These are phyloP conservation scores for Erpetoichthys calabaricus DNA, from an alignment of 2,797 vertebrate species.

Conservation along the genomic window DNA sequence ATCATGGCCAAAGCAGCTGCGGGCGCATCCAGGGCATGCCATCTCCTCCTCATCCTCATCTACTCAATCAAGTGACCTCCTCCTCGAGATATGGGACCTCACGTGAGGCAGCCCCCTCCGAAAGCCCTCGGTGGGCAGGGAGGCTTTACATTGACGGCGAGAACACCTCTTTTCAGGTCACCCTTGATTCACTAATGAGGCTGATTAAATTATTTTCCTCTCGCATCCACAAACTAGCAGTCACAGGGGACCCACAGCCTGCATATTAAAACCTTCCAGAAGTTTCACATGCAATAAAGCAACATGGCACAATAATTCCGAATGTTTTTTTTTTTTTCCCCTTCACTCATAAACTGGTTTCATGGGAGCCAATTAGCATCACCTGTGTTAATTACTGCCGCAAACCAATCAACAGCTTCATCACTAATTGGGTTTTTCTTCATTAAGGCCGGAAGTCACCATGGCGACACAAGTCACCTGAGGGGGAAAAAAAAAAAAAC, in stretches of 20 bases:
- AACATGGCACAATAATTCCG: slow-evolving; percentile 18
- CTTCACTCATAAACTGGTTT: slow-evolving; percentile 62
- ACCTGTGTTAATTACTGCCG: slow-evolving; percentile 98
- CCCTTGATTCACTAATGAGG: slow-evolving; percentile 76
- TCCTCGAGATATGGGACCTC: too few species aligned
- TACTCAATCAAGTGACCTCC: too few species aligned
- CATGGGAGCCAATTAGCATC: slow-evolving; percentile 96
- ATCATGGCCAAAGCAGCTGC: too few species aligned
- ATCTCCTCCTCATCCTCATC: too few species aligned
- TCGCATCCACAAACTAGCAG: slow-evolving; percentile 45
- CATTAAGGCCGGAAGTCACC: slow-evolving; percentile 85
- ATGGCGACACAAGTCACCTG: slow-evolving; percentile 87
- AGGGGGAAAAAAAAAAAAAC: slow-evolving; percentile 41
- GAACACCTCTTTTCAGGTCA: slow-evolving; percentile 63
- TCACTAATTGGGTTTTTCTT: slow-evolving; percentile 93
- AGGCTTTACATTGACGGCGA: slow-evolving; percentile 21
- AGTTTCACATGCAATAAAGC: slow-evolving; percentile 28
- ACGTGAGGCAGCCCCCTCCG: too few species aligned
- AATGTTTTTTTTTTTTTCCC: slow-evolving; percentile 5
- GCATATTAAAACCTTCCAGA: slow-evolving; percentile 70
- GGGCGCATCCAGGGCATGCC: too few species aligned
- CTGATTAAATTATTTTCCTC: slow-evolving; percentile 69
- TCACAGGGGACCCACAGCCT: slow-evolving; percentile 68
- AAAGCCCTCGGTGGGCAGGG: background rate
- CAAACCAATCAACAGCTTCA: slow-evolving; percentile 93